phyloP scores from a whole-genome alignment of 1,140 invertebrate species.

The Halesus radiatus region DNA sequence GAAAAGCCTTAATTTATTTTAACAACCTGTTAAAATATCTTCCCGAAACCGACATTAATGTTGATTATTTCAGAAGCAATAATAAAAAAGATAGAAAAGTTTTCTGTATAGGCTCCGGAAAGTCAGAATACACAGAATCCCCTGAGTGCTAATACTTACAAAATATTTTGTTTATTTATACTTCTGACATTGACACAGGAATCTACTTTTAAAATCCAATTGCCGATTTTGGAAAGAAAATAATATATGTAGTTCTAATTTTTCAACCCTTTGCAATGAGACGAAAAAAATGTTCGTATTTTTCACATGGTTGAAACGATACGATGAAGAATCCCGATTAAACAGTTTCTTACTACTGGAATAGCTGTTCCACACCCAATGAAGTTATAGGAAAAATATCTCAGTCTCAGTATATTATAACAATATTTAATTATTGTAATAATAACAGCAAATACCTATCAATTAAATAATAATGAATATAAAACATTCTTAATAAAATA shows the following conservation, averaged over 20 bases:
- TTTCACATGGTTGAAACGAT: not conserved
- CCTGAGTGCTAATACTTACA: not conserved
- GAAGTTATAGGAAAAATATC: no score
- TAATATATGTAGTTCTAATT: no score
- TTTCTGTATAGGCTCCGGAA: not conserved
- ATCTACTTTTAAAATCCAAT: not conserved
- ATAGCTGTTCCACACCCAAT: no score
- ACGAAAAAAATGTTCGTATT: not conserved
- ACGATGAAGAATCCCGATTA: not conserved
- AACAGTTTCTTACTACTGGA: no score
- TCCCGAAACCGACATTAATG: no score
- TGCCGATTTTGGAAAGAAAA: not conserved
- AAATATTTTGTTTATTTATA: not conserved
- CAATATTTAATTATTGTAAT: no score
- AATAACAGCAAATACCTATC: no score
- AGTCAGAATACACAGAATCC: not conserved
- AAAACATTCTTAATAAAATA: no score
- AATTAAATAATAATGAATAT: no score
- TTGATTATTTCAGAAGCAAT: no score
- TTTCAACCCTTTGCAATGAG: not conserved
- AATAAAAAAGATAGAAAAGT: not conserved
- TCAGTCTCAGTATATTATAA: no score
- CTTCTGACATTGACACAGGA: not conserved
- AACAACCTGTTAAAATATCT: not conserved
- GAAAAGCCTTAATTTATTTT: not conserved